Conservation (phyloP, 2,888 invertebrate species). For the Conchocele bisecta region DNA sequence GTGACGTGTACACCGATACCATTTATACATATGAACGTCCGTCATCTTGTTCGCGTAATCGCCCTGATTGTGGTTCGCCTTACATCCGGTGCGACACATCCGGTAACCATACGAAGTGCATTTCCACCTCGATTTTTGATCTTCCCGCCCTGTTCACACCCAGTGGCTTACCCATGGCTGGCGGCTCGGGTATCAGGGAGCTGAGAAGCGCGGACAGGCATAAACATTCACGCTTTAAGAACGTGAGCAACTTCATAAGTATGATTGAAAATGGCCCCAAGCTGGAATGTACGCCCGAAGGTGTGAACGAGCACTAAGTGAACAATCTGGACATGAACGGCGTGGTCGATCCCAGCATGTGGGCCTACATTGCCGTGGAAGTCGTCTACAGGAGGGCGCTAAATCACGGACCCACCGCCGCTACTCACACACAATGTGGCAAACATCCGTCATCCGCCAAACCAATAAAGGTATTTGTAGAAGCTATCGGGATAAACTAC, state of each 20-base stretch:
- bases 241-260: too few species aligned
- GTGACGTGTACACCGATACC: conserved; percentile 60
- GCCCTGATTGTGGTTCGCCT: conserved; percentile 53
- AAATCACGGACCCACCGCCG: background rate
- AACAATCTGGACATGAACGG: conserved; percentile 58
- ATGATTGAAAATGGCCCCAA: too few species aligned
- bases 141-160: conserved; percentile 24
- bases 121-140: conserved; percentile 62
- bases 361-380: conserved; percentile 62
- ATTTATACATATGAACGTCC: conserved; percentile 63
- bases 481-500: conserved; percentile 73
- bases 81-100: conserved; percentile 60
- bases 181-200: conserved; percentile 48
- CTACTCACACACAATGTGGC: background rate
- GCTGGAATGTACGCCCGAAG: conserved; percentile 29
- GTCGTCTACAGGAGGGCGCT: conserved; percentile 49
- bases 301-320: conserved; percentile 40
- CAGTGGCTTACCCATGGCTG: conserved; percentile 42
- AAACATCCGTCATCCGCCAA: background rate
- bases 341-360: conserved; percentile 38
- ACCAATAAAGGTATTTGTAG: conserved; percentile 65
- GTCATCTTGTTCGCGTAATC: conserved; percentile 50
- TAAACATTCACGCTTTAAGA: too few species aligned
- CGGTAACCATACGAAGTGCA: conserved; percentile 51
- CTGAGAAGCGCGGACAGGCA: conserved; percentile 11